A percentile compares a stretch with the other conserved stretches of the same genome.
These are phyloP conservation scores for Drosophila willistoni DNA, from an alignment of 1,140 invertebrate species.

Conservation along the genomic window DNA sequence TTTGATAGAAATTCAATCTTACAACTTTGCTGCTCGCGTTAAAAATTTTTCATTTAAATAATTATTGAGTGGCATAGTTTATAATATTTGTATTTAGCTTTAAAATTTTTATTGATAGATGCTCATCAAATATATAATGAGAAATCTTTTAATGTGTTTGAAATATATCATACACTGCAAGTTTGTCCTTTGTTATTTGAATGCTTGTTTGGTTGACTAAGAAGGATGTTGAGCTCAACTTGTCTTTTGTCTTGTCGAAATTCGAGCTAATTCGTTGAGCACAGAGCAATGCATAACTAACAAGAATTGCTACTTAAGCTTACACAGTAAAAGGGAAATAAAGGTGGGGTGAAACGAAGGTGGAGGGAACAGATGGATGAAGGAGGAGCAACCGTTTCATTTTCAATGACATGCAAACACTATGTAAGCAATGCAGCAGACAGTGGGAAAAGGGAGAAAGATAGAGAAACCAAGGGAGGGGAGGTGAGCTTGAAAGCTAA, in stretches of 20 bases:
- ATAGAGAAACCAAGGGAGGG: not conserved
- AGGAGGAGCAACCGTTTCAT: not conserved
- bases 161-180: no score
- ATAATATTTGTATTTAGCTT: no score
- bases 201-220: not conserved
- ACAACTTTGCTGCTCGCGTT: no score
- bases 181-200: not conserved
- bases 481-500: constrained; percentile 25
- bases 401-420: constrained; percentile 32
- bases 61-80: no score
- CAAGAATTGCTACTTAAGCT: constrained; percentile 23
- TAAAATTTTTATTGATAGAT: no score
- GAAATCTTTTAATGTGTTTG: no score
- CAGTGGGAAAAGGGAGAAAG: not conserved
- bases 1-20: no score
- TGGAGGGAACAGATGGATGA: not conserved
- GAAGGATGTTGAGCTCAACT: not conserved
- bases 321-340: not conserved
- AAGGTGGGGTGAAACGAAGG: not conserved
- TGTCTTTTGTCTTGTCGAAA: constrained; percentile 21
- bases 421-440: constrained; percentile 58
- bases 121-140: no score
- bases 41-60: no score
- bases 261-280: constrained; percentile 32
- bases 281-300: constrained; percentile 42